These are phyloP conservation scores for Holothuria leucospilota DNA, from an alignment of 53 echinoderm and acorn worm genomes.

Conservation along the genomic window DNA sequence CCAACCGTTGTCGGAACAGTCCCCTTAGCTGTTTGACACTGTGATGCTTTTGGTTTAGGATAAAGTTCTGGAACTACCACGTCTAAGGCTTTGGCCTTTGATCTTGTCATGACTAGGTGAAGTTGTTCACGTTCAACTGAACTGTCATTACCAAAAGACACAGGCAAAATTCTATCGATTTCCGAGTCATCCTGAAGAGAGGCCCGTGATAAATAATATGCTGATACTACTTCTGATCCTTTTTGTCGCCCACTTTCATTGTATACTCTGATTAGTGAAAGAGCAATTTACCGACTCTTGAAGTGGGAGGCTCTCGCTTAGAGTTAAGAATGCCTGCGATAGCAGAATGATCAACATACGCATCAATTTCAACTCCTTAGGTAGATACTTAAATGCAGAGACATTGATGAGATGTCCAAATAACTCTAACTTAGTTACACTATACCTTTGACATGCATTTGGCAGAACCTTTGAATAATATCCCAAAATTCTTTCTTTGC, in stretches of 20 bases:
- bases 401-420: constrained; percentile 43
- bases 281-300: constrained; percentile 3
- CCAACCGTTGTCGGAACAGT: no score
- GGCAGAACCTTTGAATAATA: constrained; percentile 56
- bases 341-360: constrained; percentile 45
- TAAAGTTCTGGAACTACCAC: constrained; percentile 16
- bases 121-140: not conserved
- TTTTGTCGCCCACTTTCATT: constrained; percentile 45
- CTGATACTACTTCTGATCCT: constrained; percentile 35
- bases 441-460: constrained; percentile 36
- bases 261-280: constrained; percentile 8
- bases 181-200: not conserved
- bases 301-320: constrained; percentile 31
- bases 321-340: constrained; percentile 34
- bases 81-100: constrained; percentile 28
- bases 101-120: constrained; percentile 15
- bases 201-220: constrained; percentile 34
- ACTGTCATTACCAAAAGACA: not conserved
- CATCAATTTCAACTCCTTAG: constrained; percentile 40
- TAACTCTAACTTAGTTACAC: constrained; percentile 52
- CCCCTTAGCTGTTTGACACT: no score
- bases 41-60: no score
- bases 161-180: constrained; percentile 27
- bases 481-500: constrained; percentile 28
- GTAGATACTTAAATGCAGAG: constrained; percentile 36